Evolutionary conservation across 2,113 vertebrate species (phyloP), one percentile per base, ranked within the genome.

Genomic region (Xerus inauris): DNA sequence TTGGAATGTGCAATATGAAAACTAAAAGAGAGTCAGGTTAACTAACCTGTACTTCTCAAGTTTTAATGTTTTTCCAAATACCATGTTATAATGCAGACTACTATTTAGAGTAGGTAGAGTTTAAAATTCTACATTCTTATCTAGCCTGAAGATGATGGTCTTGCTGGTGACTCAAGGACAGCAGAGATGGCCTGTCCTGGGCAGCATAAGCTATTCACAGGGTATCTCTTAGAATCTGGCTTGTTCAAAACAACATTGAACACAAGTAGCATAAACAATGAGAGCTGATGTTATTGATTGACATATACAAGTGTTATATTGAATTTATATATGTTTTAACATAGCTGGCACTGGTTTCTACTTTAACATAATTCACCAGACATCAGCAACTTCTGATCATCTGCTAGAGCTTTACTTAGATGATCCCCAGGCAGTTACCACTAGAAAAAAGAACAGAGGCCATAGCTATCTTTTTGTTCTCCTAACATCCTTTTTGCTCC

Each of bases 161-260:
- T 62, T 24, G 30, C n/a, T 73, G 38, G 57, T 83, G 12, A 77
- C 82, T 77, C 32, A 86, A 93, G 69, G 77, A 59, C n/a, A 79
- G 47, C 32, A 94, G n/a, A 30, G 32, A 40, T 8, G 3, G 22
- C 40, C 19, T 38, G 38, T 45, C 45, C 51, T 91, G 19, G 45
- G 54, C 81, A 30, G 19, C 32, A 71, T 77, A 51, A 64, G 30
- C 64, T 24, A 97, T 83, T 90, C 11, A 81, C 42, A 75, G 28
- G 47, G 1, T 32, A 72, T 72, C 32, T 89, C 42, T 73, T 87
- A 62, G 75, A 35, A 42, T 72, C 45, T 67, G 64, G 80, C 32
- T 96, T 94, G 32, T 28, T 87, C 28, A 6, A 69, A 92, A 69
- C 32, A 94, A 67, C 30, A 77, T 0, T 91, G 83, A 93, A 91